Evolutionary conservation across 2,888 invertebrate species (phyloP).

Genomic region (Spicauda simplicius): DNA sequence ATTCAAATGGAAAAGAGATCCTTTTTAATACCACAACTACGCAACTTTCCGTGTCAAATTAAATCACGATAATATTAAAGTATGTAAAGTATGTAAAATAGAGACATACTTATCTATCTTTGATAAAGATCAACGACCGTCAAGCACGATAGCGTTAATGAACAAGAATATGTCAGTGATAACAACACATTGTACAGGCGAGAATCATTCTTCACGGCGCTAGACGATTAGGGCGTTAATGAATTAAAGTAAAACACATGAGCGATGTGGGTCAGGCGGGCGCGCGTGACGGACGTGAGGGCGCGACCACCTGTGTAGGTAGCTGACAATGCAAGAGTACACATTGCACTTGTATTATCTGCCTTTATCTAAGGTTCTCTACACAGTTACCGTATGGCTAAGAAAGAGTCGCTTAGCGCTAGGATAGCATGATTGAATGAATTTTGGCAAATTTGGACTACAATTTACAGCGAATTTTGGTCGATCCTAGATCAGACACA

Average conservation of each 20-base stretch:
- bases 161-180: constrained; percentile 10
- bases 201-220: neutral
- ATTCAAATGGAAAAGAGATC: neutral
- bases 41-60: neutral
- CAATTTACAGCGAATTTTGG: too few species aligned
- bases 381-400: too few species aligned
- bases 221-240: constrained; percentile 7
- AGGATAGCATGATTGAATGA: too few species aligned
- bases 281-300: constrained; percentile 12
- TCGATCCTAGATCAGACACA: too few species aligned
- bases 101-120: neutral
- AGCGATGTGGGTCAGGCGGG: neutral
- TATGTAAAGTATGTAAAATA: too few species aligned
- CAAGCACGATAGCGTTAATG: constrained; percentile 5
- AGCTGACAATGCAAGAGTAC: neutral
- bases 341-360: too few species aligned
- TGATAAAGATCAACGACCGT: neutral
- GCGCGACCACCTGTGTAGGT: neutral
- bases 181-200: neutral
- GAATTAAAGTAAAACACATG: constrained; percentile 16
- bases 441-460: too few species aligned
- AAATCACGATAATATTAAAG: neutral
- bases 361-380: too few species aligned
- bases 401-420: too few species aligned
- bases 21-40: neutral